A percentile compares a stretch with the other conserved stretches of the same genome.
These are phyloP conservation scores for Enteromius radiatus DNA, from an alignment of 2,797 vertebrate species.

Conservation along the genomic window DNA sequence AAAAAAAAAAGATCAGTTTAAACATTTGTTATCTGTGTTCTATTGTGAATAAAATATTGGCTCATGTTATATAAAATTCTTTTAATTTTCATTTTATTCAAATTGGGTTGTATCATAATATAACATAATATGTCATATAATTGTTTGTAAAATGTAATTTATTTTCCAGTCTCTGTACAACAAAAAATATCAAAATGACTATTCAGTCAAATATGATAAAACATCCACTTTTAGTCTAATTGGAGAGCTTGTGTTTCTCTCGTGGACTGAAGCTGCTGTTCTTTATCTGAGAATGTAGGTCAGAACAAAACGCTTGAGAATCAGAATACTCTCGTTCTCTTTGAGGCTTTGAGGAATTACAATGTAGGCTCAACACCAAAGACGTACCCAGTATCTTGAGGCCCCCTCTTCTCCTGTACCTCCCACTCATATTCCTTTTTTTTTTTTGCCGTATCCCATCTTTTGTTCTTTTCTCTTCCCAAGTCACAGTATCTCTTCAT, in stretches of 20 bases:
- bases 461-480: background rate
- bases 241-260: constrained; percentile 3
- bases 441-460: background rate
- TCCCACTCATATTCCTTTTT: background rate
- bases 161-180: background rate
- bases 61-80: no score
- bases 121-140: no score
- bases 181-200: background rate
- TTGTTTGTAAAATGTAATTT: background rate
- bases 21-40: no score
- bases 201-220: background rate
- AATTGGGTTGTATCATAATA: no score
- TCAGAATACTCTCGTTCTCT: background rate
- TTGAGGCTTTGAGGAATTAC: constrained; percentile 46
- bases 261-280: constrained; percentile 32
- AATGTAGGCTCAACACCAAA: constrained; percentile 33
- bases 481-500: constrained; percentile 4
- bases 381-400: background rate
- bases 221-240: background rate
- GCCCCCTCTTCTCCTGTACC: constrained; percentile 2
- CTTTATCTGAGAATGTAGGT: constrained; percentile 37
- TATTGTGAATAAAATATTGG: no score
- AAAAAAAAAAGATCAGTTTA: no score
- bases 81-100: no score
- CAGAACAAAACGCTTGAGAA: constrained; percentile 18